Percentiles rank a stretch among this genome's conserved stretches.
Conservation (phyloP, 2,113 vertebrate species). For the Panthera uncia region DNA sequence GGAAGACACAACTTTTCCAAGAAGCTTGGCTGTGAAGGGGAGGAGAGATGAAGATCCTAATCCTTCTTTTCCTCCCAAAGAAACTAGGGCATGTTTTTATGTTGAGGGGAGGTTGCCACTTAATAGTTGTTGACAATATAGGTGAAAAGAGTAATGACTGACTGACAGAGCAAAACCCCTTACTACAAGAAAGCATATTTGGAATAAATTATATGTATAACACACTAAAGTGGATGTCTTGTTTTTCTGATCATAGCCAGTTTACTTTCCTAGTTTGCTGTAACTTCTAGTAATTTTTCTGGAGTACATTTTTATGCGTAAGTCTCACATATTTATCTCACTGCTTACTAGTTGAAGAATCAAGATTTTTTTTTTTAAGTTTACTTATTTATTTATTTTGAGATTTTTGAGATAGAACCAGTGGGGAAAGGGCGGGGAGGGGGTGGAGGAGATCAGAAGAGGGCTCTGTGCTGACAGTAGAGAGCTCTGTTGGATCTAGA, state of each 20-base stretch:
- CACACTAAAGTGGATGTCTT: not conserved
- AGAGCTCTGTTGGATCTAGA: no score
- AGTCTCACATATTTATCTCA: not conserved
- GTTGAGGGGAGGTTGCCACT: not conserved
- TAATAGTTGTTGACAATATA: not conserved
- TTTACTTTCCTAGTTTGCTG: not conserved
- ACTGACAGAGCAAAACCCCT: not conserved
- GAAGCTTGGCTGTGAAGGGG: not conserved
- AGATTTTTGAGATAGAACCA: no score
- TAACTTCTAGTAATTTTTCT: not conserved
- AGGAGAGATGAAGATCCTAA: not conserved
- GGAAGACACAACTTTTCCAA: slow-evolving; percentile 5
- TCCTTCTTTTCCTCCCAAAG: not conserved
- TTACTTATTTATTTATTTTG: not conserved
- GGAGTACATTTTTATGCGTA: slow-evolving; percentile 29
- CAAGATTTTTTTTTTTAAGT: not conserved
- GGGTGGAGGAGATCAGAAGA: no score
- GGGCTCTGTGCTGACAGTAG: no score
- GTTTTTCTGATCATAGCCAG: not conserved
- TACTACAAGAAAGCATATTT: not conserved
- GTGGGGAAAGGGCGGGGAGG: no score
- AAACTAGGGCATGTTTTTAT: not conserved
- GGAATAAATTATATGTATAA: slow-evolving; percentile 24
- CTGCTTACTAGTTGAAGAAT: not conserved
- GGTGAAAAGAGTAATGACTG: slow-evolving; percentile 12